Base-by-base conservation (phyloP, 2,888 invertebrate species). In the Drosophila paranaensis region DNA sequence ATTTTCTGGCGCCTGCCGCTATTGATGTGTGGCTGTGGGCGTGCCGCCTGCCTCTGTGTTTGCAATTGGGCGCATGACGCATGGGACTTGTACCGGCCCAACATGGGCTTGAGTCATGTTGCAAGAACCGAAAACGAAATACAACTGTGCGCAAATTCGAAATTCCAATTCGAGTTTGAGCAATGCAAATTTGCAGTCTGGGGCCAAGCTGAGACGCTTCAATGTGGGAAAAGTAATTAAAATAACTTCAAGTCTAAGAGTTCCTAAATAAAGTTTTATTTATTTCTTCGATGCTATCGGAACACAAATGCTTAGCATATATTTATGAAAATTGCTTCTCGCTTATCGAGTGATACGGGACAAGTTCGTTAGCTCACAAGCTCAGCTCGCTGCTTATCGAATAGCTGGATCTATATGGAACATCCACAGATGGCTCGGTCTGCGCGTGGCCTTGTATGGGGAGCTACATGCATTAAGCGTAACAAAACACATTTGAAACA, bases 61-160 rank as follows among this genome's bases (percentile, higher is more conserved):
- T 70, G 68, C 80, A 72, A 79, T 70, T 79, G 73, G 67, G 54
- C 50, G 87, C 78, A 87, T 84, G 85, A 84, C 87, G 77, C 83
- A 88, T 75, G 60, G 46, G 68, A 74, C 51, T 71, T 72, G 53
- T 64, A 13, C 16, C 57, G 46, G 63, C 46, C 14, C 61, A 4
- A 25, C 45, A 25, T 20, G 43, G 55, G 42, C 48, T 58, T 64
- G 50, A 66, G 30, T 25, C 48, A 48, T 45, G 51, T 2, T 39
- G 20, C 50, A n/a, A 42, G 55, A 16, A 9, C 16, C 13, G 1
- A 53, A 25, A 25, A 2, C 50, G 8, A 16, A 53, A 53, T 14
- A n/a, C 33, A 63, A 14, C 8, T 35, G 6, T 50, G 33, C 3
- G 13, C 11, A 46, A 66, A 53, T 50, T 40, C 33, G 3, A 45